A percentile compares a stretch with the other conserved stretches of the same genome.
Evolutionary conservation across 1,140 invertebrate genomes (phyloP).

Genomic region (Ceratina australensis): DNA sequence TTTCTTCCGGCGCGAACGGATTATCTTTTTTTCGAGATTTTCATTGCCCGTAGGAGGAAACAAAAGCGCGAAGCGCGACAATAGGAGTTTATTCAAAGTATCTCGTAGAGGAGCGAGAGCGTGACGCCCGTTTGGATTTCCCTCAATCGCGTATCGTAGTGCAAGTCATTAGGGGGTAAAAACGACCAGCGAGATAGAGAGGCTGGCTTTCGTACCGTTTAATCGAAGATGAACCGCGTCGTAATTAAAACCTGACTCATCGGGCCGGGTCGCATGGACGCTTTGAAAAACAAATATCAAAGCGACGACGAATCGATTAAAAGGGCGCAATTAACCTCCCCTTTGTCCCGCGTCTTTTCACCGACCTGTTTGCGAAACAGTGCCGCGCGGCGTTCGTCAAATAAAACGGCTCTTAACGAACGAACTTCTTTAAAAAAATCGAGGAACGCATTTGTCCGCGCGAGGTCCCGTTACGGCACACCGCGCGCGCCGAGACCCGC

Average conservation of each 20-base stretch:
- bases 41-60: background rate
- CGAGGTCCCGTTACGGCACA: slow-evolving; percentile 20
- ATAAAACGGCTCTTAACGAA: slow-evolving; percentile 46
- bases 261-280: slow-evolving; percentile 28
- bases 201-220: background rate
- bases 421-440: slow-evolving; percentile 41
- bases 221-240: slow-evolving; percentile 42
- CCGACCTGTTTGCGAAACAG: slow-evolving; percentile 38
- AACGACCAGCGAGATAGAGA: slow-evolving; percentile 19
- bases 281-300: slow-evolving; percentile 53
- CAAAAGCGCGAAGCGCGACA: background rate
- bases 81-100: background rate
- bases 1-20: background rate
- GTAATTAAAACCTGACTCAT: slow-evolving; percentile 54
- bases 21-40: background rate
- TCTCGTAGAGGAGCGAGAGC: background rate
- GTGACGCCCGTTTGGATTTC: background rate
- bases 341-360: slow-evolving; percentile 39
- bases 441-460: slow-evolving; percentile 12
- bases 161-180: slow-evolving; percentile 39
- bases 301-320: slow-evolving; percentile 47
- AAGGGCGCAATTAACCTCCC: slow-evolving; percentile 44
- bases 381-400: slow-evolving; percentile 17
- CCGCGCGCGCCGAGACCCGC: background rate
- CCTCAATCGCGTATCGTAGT: background rate